A percentile compares a stretch with the other conserved stretches of the same genome.
Conservation (phyloP, 1,140 invertebrate genomes). For the Venturia canescens region DNA sequence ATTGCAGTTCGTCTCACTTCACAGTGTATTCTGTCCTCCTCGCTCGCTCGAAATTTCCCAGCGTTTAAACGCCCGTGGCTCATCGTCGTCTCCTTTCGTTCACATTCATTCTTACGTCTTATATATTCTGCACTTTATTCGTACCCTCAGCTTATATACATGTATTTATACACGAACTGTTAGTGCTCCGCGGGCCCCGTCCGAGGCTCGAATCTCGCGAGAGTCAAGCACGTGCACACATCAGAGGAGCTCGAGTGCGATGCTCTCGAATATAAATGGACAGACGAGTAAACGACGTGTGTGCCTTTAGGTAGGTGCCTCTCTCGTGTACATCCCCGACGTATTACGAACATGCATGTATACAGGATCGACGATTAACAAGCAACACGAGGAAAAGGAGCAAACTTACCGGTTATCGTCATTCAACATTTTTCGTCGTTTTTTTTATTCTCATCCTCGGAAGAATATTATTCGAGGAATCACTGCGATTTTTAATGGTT, state of each 20-base stretch:
- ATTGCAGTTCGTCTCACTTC: constrained; percentile 15
- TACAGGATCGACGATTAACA: constrained; percentile 64
- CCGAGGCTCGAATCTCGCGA: constrained; percentile 30
- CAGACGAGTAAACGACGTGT: constrained; percentile 47
- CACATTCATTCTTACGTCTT: constrained; percentile 25
- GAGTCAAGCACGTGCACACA: constrained; percentile 40
- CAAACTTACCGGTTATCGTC: constrained; percentile 15
- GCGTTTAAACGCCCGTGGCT: constrained; percentile 32
- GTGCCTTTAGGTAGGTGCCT: constrained; percentile 44
- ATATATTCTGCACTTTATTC: neutral
- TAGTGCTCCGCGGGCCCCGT: neutral
- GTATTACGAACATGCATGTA: constrained; percentile 33
- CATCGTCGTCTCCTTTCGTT: constrained; percentile 35
- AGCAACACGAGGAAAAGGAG: constrained; percentile 44
- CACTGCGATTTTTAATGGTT: too few species aligned
- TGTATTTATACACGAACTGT: neutral
- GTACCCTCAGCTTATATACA: neutral
- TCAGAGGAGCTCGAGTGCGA: constrained; percentile 45
- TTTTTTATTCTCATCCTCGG: neutral
- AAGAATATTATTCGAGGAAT: too few species aligned
- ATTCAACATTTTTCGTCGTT: neutral
- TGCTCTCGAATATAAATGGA: constrained; percentile 59
- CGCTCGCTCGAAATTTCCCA: constrained; percentile 21
- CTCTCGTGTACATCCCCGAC: constrained; percentile 14
- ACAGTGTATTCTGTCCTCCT: constrained; percentile 12